phyloP scores from a whole-genome alignment of 1,140 invertebrate species.

The Lordiphosa collinella region DNA sequence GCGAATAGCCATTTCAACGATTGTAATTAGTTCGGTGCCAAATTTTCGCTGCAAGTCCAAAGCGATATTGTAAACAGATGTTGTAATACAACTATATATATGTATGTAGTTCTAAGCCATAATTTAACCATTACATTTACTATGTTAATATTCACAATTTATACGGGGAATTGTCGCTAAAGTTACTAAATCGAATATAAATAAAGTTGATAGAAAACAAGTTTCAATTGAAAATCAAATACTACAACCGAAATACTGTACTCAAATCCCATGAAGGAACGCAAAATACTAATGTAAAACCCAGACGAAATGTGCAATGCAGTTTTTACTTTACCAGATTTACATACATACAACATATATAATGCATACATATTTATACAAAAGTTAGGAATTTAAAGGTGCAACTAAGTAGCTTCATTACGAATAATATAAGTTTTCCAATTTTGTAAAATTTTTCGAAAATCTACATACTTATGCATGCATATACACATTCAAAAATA shows the following conservation, averaged over 20 bases:
- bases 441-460: conserved; percentile 63
- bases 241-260: conserved; percentile 54
- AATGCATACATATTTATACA: conserved; percentile 27
- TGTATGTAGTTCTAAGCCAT: conserved; percentile 33
- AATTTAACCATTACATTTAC: conserved; percentile 19
- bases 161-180: conserved; percentile 59
- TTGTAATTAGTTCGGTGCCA: conserved; percentile 58
- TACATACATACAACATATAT: conserved; percentile 36
- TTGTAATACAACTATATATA: conserved; percentile 51
- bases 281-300: too few relatives aligned
- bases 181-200: conserved; percentile 54
- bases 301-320: conserved; percentile 68
- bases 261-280: too few relatives aligned
- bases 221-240: conserved; percentile 52
- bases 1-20: conserved; percentile 4
- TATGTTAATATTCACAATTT: conserved; percentile 20
- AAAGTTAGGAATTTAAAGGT: conserved; percentile 24
- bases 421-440: conserved; percentile 42
- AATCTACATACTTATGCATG: conserved; percentile 29
- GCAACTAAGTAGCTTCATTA: conserved; percentile 40
- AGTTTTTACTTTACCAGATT: conserved; percentile 68
- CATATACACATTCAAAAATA: conserved; percentile 25
- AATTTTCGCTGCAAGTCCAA: conserved; percentile 54
- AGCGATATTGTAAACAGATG: conserved; percentile 53
- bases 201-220: conserved; percentile 32